These are phyloP conservation scores for Drosophila borborema DNA, from an alignment of 2,888 invertebrate species.

Conservation along the genomic window DNA sequence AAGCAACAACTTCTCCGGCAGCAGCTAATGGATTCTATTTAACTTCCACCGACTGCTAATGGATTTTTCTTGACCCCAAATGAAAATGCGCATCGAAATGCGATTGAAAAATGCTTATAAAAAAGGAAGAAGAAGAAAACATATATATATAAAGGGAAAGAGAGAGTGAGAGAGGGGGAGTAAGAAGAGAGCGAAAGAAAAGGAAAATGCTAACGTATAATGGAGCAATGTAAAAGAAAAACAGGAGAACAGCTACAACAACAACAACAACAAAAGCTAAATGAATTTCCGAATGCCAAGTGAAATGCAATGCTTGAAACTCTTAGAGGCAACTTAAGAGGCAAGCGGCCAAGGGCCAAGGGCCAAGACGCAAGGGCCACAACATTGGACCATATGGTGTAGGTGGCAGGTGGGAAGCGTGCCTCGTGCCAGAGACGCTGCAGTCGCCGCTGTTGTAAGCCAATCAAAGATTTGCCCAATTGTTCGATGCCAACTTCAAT, in stretches of 20 bases:
- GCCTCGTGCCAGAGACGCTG: conserved; percentile 1
- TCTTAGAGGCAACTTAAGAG: conserved; percentile 2
- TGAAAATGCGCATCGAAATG: conserved; percentile 82
- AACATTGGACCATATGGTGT: neutral
- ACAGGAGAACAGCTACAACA: conserved; percentile 35
- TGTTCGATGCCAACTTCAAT: conserved; percentile 29
- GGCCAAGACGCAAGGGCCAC: neutral
- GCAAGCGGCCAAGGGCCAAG: neutral
- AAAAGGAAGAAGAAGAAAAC: conserved; percentile 47
- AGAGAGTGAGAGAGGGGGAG: neutral
- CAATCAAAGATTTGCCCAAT: conserved; percentile 52
- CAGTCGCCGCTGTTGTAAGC: conserved; percentile 19
- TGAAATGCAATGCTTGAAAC: conserved; percentile 41
- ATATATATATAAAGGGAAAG: neutral
- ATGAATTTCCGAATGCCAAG: conserved; percentile 60
- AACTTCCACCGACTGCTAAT: conserved; percentile 84
- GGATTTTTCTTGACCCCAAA: conserved; percentile 85
- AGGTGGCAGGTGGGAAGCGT: conserved; percentile 1
- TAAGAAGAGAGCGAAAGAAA: conserved; percentile 26
- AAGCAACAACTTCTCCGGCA: conserved; percentile 60
- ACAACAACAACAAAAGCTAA: conserved; percentile 36
- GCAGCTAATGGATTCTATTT: conserved; percentile 85
- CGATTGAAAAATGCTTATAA: conserved; percentile 79
- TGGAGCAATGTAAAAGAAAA: conserved; percentile 59
- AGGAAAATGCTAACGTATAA: conserved; percentile 59